A percentile compares a stretch with the other conserved stretches of the same genome.
Conservation (phyloP, 2,113 vertebrate genomes). For the Myrmecobius fasciatus region DNA sequence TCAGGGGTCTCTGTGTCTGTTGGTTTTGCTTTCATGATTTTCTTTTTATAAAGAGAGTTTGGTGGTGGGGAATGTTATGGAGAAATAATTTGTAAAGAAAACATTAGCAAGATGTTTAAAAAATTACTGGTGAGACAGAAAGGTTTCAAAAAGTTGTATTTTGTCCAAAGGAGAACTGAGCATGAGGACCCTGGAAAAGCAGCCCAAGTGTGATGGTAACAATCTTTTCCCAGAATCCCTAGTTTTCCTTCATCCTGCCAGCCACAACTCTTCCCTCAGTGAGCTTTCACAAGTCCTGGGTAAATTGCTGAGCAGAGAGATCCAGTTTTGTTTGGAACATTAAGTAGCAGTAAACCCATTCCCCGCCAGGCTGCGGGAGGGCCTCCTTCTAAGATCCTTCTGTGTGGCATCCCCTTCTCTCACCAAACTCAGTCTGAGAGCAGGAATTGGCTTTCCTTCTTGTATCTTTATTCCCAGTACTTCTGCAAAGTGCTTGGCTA, state of each 20-base stretch:
- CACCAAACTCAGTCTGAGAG: not conserved
- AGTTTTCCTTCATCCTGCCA: no score
- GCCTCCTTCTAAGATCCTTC: no score
- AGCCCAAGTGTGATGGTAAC: not conserved
- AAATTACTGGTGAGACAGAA: not conserved
- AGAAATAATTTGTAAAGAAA: not conserved
- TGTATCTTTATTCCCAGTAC: no score
- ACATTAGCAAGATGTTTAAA: not conserved
- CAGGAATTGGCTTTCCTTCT: no score
- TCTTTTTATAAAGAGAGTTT: no score
- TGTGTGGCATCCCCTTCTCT: not conserved
- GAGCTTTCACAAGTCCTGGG: not conserved
- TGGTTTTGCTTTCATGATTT: no score
- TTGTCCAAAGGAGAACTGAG: not conserved
- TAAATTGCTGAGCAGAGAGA: not conserved
- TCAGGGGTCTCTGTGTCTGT: no score
- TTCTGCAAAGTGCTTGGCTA: no score
- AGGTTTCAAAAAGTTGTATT: not conserved
- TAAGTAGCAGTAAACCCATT: not conserved
- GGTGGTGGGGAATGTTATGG: not conserved
- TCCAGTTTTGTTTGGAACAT: not conserved
- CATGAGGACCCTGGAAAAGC: not conserved
- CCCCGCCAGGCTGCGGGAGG: no score
- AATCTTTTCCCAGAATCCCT: no score
- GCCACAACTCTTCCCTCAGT: no score